Evolutionary conservation across 2,797 vertebrate genomes (phyloP), one percentile per base, ranked within the genome.

Genomic region (Lacerta agilis): DNA sequence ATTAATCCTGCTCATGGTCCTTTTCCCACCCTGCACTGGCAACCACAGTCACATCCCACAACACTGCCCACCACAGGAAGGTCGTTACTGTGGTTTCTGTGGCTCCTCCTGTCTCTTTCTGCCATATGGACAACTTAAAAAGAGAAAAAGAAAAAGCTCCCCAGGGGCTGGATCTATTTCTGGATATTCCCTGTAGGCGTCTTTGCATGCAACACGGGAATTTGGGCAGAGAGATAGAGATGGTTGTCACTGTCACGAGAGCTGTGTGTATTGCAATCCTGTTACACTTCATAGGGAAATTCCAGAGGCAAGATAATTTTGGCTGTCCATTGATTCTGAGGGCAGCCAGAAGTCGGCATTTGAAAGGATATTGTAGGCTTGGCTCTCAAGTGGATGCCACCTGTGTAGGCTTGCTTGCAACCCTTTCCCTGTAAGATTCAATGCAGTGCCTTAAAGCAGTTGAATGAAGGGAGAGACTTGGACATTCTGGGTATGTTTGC

Each of bases 51-150:
- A 81, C 76, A 87, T 87, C 82, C 49, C 83, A 77, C 82, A 33
- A 75, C 36, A 67, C 61, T 76, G 41, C 82, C 86, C 20, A 75
- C 69, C 85, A 80, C 89, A 85, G 78, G 82, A 90, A 85, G 78
- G 81, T 86, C 84, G 89, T 90, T 90, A 81, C 64, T 90, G 89
- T 87, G 89, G 89, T 85, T 88, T 87, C 64, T 87, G 82, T 49
- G 69, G 86, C 69, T 69, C 83, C 86, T 85, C 71, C 79, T 85
- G 86, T 85, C 86, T 85, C 72, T 77, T 81, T 29, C 61, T 90
- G 86, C 89, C 86, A 90, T 71, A 90, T 87, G 89, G 86, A 87
- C 86, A 76, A 80, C 66, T 87, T 33, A 20, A 61, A 61, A 61
- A 33, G 33, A 1, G 33, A 1, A 61, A 61, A 83, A 77, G 85